These are phyloP conservation scores for Pyxicephalus adspersus DNA, from an alignment of 2,113 vertebrate species.

Conservation along the genomic window DNA sequence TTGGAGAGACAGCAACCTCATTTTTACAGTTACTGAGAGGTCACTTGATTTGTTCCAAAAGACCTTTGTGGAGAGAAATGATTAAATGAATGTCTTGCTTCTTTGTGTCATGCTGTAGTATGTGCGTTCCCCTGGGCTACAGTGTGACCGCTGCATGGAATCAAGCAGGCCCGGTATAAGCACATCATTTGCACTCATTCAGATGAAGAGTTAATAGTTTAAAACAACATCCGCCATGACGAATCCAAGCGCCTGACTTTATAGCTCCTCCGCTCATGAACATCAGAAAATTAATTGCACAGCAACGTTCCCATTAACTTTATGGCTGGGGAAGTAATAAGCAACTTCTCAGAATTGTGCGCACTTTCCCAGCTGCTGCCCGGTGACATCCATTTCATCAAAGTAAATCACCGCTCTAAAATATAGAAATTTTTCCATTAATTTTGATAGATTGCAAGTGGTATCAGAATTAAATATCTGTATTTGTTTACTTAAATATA, in stretches of 20 bases:
- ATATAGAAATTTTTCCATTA: slow-evolving; percentile 11
- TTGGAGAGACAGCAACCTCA: no score
- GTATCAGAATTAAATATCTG: no score
- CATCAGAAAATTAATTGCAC: slow-evolving; percentile 64
- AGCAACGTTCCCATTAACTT: slow-evolving; percentile 66
- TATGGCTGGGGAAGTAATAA: slow-evolving; percentile 64
- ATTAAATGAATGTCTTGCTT: no score
- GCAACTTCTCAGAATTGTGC: slow-evolving; percentile 63
- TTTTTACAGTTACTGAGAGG: no score
- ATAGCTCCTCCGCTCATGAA: slow-evolving; percentile 26
- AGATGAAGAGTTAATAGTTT: slow-evolving; percentile 12
- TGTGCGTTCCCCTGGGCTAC: no score
- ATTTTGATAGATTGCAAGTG: no score
- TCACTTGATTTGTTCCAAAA: no score
- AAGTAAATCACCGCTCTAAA: slow-evolving; percentile 35
- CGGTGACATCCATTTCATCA: slow-evolving; percentile 23
- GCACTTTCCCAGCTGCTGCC: neutral
- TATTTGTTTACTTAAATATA: slow-evolving; percentile 30
- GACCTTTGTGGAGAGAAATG: no score
- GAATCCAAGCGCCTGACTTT: slow-evolving; percentile 1
- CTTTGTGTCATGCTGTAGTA: no score
- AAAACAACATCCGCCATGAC: neutral
- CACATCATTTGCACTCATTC: no score
- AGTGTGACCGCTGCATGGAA: no score
- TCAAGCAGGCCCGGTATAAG: no score